Evolutionary conservation across 2,888 invertebrate species (phyloP).

Genomic region (Archips xylosteana): DNA sequence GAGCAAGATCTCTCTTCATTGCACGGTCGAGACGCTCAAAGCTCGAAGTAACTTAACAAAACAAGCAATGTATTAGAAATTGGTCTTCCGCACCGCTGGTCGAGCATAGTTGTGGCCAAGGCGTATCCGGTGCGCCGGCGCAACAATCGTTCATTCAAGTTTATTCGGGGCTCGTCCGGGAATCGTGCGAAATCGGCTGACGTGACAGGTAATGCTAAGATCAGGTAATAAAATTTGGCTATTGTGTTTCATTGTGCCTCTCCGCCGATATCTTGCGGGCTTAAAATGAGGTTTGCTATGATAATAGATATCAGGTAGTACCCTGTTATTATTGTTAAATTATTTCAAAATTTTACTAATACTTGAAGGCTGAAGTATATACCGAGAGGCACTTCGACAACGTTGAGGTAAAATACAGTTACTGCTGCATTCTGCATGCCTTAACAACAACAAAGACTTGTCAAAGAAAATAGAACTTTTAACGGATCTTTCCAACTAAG

Average conservation of each 20-base stretch:
- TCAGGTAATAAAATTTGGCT: slow-evolving; percentile 1
- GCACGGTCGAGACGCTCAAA: neutral
- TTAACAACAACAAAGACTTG: neutral
- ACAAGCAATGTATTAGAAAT: neutral
- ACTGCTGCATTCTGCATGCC: neutral
- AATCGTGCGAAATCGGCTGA: slow-evolving; percentile 42
- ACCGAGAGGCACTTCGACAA: too few species aligned
- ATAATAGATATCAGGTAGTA: neutral
- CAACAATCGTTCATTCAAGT: slow-evolving; percentile 78
- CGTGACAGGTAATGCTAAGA: slow-evolving; percentile 62
- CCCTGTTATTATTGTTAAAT: too few species aligned
- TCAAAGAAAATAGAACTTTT: neutral
- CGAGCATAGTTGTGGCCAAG: neutral
- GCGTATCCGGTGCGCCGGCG: slow-evolving; percentile 79
- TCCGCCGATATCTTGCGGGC: neutral
- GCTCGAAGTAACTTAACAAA: neutral
- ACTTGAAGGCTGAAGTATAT: too few species aligned
- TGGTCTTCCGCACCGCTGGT: neutral
- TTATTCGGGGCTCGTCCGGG: slow-evolving; percentile 49
- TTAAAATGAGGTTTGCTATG: neutral
- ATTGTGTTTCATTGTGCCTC: slow-evolving; percentile 2
- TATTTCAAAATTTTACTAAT: too few species aligned
- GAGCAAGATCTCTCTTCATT: neutral
- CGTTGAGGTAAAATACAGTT: neutral
- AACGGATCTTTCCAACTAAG: neutral